phyloP scores from a whole-genome alignment of 2,888 invertebrate genomes.

The Crepidodera aurea region DNA sequence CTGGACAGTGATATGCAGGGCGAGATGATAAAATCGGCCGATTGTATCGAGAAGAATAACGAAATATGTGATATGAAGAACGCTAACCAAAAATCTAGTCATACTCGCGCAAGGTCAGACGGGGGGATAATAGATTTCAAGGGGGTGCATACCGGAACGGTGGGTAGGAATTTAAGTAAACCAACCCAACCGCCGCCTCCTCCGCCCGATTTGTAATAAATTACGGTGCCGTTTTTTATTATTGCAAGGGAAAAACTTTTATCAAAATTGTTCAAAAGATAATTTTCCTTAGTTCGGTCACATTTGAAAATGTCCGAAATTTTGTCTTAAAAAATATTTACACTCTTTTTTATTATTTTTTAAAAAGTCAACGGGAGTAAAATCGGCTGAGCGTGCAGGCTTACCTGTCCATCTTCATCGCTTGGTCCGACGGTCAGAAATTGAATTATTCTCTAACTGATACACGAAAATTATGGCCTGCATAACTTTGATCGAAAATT shows the following conservation, averaged over 20 bases:
- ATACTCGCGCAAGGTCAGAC: conserved; percentile 60
- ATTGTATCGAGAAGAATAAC: conserved; percentile 13
- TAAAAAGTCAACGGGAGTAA: too few species aligned
- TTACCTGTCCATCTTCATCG: too few species aligned
- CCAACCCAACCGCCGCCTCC: conserved; percentile 62
- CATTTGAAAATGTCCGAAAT: neutral
- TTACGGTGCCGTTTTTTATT: neutral
- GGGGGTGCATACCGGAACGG: neutral
- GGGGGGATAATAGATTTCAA: conserved; percentile 59
- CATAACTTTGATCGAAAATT: too few species aligned
- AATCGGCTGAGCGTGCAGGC: too few species aligned
- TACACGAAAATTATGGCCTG: too few species aligned
- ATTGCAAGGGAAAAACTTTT: neutral
- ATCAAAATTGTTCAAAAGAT: too few species aligned
- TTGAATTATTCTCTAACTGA: too few species aligned
- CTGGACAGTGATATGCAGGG: conserved; percentile 3
- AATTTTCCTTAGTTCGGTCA: too few species aligned
- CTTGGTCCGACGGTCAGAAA: too few species aligned
- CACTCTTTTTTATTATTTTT: too few species aligned
- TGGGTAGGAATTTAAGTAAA: conserved; percentile 55
- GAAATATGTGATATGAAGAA: conserved; percentile 46
- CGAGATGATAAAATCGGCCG: conserved; percentile 14
- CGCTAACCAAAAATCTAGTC: conserved; percentile 51
- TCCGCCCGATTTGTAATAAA: conserved; percentile 50
- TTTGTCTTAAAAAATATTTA: neutral